Evolutionary conservation across 2,888 invertebrate species (phyloP), one percentile per base, ranked within the genome.

Genomic region (Eledona agricola): DNA sequence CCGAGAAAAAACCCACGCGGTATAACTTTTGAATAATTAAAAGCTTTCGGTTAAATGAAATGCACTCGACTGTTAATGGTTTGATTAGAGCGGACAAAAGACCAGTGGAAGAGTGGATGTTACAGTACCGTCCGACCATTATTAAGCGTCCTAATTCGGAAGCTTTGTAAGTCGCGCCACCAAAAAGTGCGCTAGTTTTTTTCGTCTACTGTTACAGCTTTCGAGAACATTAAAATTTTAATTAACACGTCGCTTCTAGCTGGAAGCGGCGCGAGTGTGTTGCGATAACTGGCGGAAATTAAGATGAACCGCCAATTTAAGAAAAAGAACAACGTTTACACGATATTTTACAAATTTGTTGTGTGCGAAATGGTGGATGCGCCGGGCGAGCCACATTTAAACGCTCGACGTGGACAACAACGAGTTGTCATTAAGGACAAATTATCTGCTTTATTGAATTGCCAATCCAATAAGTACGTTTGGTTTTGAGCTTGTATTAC

Each of bases 1-100:
- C 10, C 28, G n/a, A 11, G 12, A 15, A 37, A 47, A 34, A 31
- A 26, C 26, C 17, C 23, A 15, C 15, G 11, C 46, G 20, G 15
- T 25, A 17, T 13, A 13, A 38, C 29, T 23, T 19, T 29, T 43
- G 23, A 23, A 15, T 45, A 51, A 51, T 51, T 51, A 51, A 37
- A 51, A 35, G 38, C 35, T 51, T 16, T 23, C 10, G 40, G 40
- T 23, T 38, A 37, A 45, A 45, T 37, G 34, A 43, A 35, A 43
- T 42, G 51, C 37, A 43, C 29, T 34, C 43, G 45, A 37, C 51
- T 51, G 51, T 43, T 43, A 34, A 43, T 29, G 16, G 22, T 25
- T 23, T 35, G 29, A 51, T 51, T 43, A 43, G 51, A 6, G n/a
- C 25, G 22, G 17, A 50, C 40, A 40, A 50, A 50, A 37, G 47